These are phyloP conservation scores for Clinocottus analis DNA, from an alignment of 2,113 vertebrate species.

Conservation along the genomic window DNA sequence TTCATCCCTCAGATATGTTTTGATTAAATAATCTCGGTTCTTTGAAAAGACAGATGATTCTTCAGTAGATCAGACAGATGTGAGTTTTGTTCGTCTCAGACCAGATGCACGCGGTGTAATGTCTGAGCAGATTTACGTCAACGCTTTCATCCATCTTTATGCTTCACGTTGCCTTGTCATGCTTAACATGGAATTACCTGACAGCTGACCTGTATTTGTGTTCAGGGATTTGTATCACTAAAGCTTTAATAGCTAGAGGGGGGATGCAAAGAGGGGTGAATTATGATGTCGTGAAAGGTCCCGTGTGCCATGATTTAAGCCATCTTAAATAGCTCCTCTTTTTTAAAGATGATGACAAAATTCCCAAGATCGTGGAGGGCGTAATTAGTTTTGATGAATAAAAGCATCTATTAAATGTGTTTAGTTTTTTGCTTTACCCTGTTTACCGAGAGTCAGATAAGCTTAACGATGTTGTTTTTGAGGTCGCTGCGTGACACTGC, in stretches of 20 bases:
- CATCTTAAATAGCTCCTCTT: not conserved
- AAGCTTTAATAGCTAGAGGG: not conserved
- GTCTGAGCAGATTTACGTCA: not conserved
- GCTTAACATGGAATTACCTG: not conserved
- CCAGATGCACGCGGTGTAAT: not conserved
- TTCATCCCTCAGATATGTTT: conserved; percentile 70
- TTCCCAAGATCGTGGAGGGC: not conserved
- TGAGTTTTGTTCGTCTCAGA: conserved; percentile 29
- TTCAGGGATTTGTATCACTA: not conserved
- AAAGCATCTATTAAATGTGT: not conserved
- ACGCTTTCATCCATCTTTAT: not conserved
- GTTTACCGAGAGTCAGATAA: not conserved
- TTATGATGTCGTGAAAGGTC: conserved; percentile 5
- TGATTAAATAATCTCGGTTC: conserved; percentile 48
- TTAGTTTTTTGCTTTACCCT: not conserved
- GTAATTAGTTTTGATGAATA: not conserved
- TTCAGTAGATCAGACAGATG: conserved; percentile 39
- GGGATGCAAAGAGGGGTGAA: not conserved
- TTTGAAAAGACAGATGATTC: conserved; percentile 41
- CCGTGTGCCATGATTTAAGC: not conserved
- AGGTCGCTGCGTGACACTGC: not conserved
- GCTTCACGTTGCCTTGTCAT: not conserved
- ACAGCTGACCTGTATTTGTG: not conserved
- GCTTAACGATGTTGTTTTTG: not conserved
- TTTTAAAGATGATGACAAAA: not conserved